Evolutionary conservation across 92 coral and sea anemone species (phyloP).

Genomic region (Zoanthus sansibaricus): DNA sequence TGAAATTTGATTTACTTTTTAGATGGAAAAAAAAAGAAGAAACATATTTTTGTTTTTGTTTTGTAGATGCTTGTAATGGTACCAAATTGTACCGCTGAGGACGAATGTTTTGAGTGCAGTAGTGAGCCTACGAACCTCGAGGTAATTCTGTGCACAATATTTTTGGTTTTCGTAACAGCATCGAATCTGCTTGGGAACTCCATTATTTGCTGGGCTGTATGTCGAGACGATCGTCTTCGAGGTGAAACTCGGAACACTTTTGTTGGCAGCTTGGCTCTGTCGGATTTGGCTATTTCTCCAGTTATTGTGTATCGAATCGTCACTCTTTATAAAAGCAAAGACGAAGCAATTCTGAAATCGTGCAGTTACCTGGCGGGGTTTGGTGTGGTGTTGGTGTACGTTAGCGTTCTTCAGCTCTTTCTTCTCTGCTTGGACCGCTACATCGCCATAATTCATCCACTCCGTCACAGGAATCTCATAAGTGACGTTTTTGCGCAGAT

Average conservation of each 20-base stretch:
- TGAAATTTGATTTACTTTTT: too few relatives aligned
- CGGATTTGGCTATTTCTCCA: background rate
- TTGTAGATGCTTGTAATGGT: background rate
- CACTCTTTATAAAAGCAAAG: background rate
- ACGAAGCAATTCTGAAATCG: background rate
- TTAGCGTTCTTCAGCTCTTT: constrained; percentile 42
- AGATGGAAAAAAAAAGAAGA: too few relatives aligned
- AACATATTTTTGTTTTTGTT: background rate
- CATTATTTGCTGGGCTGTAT: constrained; percentile 2
- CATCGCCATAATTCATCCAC: constrained; percentile 48
- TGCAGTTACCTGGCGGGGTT: constrained; percentile 39
- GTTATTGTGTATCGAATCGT: constrained; percentile 11
- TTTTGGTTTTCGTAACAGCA: background rate
- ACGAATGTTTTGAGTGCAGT: background rate
- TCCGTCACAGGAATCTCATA: constrained; percentile 38
- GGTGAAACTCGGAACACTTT: constrained; percentile 22
- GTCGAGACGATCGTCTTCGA: background rate
- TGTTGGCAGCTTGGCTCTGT: constrained; percentile 33
- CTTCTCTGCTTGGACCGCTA: constrained; percentile 60
- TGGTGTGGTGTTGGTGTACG: constrained; percentile 15
- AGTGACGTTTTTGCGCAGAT: background rate
- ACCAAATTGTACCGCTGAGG: background rate
- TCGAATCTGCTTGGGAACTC: background rate
- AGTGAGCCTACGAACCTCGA: background rate
- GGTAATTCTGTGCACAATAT: background rate